Evolutionary conservation across 2,797 vertebrate species (phyloP).

Genomic region (Phoeniculus purpureus): DNA sequence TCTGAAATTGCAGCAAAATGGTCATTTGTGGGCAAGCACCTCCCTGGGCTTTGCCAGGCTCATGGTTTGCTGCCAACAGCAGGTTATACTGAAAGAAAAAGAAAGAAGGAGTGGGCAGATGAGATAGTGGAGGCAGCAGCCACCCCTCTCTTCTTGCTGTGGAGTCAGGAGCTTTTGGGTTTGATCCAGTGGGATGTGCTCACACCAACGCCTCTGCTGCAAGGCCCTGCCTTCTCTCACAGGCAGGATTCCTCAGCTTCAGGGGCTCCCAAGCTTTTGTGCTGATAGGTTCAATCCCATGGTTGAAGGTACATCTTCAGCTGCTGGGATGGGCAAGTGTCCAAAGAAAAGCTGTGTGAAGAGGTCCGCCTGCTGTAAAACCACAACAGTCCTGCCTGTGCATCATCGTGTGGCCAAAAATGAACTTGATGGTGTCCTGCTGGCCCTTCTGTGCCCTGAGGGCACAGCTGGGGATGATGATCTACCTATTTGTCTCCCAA

Average conservation of each 20-base stretch:
- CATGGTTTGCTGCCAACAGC: neutral
- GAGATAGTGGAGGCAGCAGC: neutral
- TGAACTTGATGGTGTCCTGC: rapidly evolving
- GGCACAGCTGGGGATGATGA: rapidly evolving
- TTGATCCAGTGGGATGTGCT: too few species aligned
- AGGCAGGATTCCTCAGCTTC: rapidly evolving
- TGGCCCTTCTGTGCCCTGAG: neutral
- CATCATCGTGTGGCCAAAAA: neutral
- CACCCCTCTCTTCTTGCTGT: neutral
- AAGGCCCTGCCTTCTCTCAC: neutral
- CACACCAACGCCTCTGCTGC: too few species aligned
- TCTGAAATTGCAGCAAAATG: neutral
- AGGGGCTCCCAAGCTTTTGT: rapidly evolving
- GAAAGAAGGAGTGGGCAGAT: neutral
- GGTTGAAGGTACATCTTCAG: neutral
- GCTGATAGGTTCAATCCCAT: neutral
- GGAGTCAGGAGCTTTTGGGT: neutral
- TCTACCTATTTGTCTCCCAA: neutral
- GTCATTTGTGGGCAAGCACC: neutral
- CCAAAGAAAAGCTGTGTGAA: neutral
- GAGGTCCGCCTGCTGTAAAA: rapidly evolving
- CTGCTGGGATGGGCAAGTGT: neutral
- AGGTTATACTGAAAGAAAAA: too few species aligned
- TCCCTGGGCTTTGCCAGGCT: neutral
- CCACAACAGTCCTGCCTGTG: rapidly evolving